phyloP scores from a whole-genome alignment of 1,140 invertebrate species.

The Caenorhabditis briggsae region DNA sequence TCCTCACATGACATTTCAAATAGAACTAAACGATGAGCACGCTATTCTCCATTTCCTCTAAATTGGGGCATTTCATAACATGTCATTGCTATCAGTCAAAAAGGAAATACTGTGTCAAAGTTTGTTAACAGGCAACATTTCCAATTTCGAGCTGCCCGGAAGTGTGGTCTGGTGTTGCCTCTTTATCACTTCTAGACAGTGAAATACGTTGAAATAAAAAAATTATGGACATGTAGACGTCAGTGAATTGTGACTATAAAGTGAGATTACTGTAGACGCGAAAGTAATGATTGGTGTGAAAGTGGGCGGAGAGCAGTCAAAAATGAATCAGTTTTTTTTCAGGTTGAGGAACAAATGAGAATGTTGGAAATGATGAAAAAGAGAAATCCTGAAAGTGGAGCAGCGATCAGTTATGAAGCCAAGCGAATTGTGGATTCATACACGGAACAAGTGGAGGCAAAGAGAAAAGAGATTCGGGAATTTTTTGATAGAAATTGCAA shows the following conservation, averaged over 20 bases:
- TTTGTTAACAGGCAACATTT: background rate
- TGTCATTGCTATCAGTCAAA: background rate
- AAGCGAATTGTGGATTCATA: background rate
- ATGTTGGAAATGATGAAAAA: background rate
- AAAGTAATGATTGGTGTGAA: background rate
- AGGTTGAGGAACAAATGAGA: constrained; percentile 43
- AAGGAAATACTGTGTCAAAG: constrained; percentile 8
- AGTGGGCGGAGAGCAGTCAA: background rate
- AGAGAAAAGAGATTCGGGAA: constrained; percentile 13
- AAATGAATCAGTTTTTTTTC: background rate
- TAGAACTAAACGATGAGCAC: constrained; percentile 15
- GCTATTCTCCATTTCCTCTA: constrained; percentile 10
- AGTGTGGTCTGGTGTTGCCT: background rate
- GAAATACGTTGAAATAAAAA: background rate
- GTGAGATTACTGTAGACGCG: constrained; percentile 19
- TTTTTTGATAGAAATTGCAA: constrained; percentile 8
- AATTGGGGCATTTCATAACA: constrained; percentile 5
- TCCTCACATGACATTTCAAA: background rate
- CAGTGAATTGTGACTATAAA: background rate
- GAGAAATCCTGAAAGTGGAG: constrained; percentile 1
- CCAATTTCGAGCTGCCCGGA: background rate
- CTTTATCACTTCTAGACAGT: constrained; percentile 12
- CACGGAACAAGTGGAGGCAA: background rate
- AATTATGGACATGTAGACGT: background rate
- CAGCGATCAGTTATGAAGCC: background rate